phyloP scores from a whole-genome alignment of 2,888 invertebrate genomes.

The Oeneis ivallda region DNA sequence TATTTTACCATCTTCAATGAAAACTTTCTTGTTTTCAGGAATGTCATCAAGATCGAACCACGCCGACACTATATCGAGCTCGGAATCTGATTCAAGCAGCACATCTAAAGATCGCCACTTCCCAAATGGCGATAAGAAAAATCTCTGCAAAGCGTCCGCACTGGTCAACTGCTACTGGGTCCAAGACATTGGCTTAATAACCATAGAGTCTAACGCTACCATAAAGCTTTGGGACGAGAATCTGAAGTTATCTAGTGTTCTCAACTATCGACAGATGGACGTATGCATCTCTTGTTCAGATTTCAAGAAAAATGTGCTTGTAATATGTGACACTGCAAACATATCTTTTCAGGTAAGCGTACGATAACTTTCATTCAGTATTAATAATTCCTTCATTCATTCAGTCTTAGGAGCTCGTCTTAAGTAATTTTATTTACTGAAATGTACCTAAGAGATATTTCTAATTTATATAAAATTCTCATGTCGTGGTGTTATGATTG shows the following conservation, averaged over 20 bases:
- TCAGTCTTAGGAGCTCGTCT: no score
- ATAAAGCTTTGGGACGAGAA: slow-evolving; percentile 68
- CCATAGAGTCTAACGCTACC: slow-evolving; percentile 65
- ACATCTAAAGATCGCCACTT: slow-evolving; percentile 57
- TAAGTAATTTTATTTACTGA: no score
- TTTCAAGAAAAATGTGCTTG: slow-evolving; percentile 61
- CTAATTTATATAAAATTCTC: no score
- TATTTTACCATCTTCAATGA: no score
- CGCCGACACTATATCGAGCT: slow-evolving; percentile 55
- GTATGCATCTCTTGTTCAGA: slow-evolving; percentile 61
- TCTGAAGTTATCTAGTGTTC: slow-evolving; percentile 55
- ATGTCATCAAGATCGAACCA: slow-evolving; percentile 47
- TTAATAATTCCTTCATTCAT: no score
- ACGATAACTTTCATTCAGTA: no score
- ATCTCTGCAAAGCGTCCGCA: slow-evolving; percentile 51
- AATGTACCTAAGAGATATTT: no score
- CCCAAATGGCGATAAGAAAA: slow-evolving; percentile 53
- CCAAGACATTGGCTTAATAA: slow-evolving; percentile 58
- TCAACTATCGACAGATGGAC: slow-evolving; percentile 62
- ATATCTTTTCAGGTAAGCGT: slow-evolving; percentile 69
- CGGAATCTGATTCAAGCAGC: slow-evolving; percentile 61
- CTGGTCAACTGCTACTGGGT: slow-evolving; percentile 67
- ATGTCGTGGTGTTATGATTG: no score
- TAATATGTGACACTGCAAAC: slow-evolving; percentile 64
- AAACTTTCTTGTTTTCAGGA: slow-evolving; percentile 26